Base-by-base conservation (phyloP, 2,888 invertebrate species). In the Perizoma affinitatum region DNA sequence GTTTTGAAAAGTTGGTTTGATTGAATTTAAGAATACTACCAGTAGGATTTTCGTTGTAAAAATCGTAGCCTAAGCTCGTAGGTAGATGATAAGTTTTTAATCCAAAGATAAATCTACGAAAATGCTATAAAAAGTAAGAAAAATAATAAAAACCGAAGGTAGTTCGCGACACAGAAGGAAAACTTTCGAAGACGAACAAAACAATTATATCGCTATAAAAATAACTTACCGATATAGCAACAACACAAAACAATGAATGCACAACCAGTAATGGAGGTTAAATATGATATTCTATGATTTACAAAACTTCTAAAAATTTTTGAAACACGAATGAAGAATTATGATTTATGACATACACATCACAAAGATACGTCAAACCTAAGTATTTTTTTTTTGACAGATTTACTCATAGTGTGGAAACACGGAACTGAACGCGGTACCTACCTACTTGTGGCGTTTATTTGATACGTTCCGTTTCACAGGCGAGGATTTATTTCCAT, bases 401-500 rank as follows among this genome's bases (percentile, higher is more conserved):
- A 76, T 69, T 75, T 76, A 74, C 22, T 6, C 45, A 34, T 6
- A 33, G 35, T 44, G 45, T 5, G 10, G 36, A 22, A 22, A 22
- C 1, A 22, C 22, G 22, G 22, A 22, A 22, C 22, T 1, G 22
- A 22, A 22, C 22, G 22, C 22, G 22, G 3, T 22, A 3, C 22
- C 22, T 22, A 22, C 22, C 22, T 22, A 22, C 22, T 22, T 22
- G 22, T 43, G 65, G 67, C 66, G 67, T 70, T 83, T 82, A 84
- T 82, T 73, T 71, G 73, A 60, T 71, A 73, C 87, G 88, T 87
- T 89, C 83, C 89, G 88, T 87, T 90, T 85, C 84, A 89, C 88
- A 62, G 63, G 22, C 22, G 3, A 22, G 22, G 22, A 2, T 22
- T 22, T 22, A 22, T 22, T 22, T 22, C 22, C 22, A 22, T 3